Evolutionary conservation across 2,888 invertebrate species (phyloP).

Genomic region (Dasysyrphus albostriatus): DNA sequence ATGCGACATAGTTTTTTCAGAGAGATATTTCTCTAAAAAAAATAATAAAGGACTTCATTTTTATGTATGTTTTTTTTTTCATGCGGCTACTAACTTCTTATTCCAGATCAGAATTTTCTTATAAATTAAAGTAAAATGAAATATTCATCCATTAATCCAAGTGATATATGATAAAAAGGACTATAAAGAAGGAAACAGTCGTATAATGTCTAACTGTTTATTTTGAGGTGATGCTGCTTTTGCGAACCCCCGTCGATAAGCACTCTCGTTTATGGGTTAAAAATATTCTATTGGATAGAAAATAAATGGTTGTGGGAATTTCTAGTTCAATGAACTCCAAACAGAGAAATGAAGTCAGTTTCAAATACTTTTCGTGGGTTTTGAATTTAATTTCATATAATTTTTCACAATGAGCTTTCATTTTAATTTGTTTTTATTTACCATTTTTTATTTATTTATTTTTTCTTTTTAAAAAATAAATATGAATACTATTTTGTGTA

Average conservation of each 20-base stretch:
- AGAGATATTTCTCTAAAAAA: slow-evolving; percentile 12
- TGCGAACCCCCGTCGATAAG: background rate
- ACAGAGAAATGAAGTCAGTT: background rate
- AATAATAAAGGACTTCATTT: slow-evolving; percentile 32
- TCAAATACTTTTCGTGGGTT: background rate
- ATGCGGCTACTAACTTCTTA: background rate
- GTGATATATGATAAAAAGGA: slow-evolving; percentile 41
- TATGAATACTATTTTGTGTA: no score
- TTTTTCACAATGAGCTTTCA: background rate
- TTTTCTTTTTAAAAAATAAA: no score
- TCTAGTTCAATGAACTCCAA: slow-evolving; percentile 1
- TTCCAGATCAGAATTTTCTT: slow-evolving; percentile 31
- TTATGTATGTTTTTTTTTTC: background rate
- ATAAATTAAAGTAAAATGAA: slow-evolving; percentile 24
- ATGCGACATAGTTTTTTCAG: background rate
- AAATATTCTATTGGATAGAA: background rate
- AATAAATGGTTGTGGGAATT: background rate
- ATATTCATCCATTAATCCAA: slow-evolving; percentile 60
- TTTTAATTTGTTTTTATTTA: background rate
- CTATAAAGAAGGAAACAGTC: slow-evolving; percentile 38
- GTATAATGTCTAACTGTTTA: slow-evolving; percentile 52
- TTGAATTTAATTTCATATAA: background rate
- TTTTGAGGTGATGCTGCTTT: slow-evolving; percentile 31
- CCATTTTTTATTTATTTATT: no score
- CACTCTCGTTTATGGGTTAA: background rate